These are phyloP conservation scores for Anguilla marmorata DNA, from an alignment of 2,797 vertebrate species.

Conservation along the genomic window DNA sequence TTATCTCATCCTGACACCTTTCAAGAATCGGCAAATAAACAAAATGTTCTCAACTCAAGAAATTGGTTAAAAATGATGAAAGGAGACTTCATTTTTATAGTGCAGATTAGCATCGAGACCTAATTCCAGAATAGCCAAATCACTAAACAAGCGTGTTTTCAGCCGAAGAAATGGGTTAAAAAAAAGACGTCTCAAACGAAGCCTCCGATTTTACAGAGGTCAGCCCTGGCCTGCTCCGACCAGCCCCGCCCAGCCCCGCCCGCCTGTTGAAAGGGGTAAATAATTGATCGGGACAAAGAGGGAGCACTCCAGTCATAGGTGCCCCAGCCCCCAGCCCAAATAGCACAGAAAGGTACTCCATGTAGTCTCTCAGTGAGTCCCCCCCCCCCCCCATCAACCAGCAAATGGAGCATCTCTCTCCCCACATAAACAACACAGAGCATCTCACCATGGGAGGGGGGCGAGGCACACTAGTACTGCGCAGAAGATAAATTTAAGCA, in stretches of 20 bases:
- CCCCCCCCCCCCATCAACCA: background rate
- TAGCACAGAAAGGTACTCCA: background rate
- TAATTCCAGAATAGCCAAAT: background rate
- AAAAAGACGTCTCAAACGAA: background rate
- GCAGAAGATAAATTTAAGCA: constrained; percentile 42
- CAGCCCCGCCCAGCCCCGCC: background rate
- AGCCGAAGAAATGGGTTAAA: background rate
- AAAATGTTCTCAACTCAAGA: too few relatives aligned
- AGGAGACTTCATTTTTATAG: too few relatives aligned
- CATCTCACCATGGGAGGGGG: background rate
- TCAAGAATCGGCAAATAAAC: too few relatives aligned
- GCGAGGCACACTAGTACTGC: background rate
- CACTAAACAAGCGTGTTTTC: background rate
- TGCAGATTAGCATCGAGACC: background rate
- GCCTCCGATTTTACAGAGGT: background rate
- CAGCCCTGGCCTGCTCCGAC: background rate
- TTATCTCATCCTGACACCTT: too few relatives aligned
- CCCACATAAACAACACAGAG: background rate
- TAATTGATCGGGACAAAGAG: constrained; percentile 17
- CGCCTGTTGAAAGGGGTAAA: background rate
- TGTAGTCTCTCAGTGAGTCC: background rate
- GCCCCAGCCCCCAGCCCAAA: background rate
- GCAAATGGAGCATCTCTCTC: constrained; percentile 18
- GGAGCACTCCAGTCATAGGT: background rate
- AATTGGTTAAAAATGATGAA: too few relatives aligned